These are phyloP conservation scores for Drosophila littoralis DNA, from an alignment of 1,140 invertebrate genomes.

Conservation along the genomic window DNA sequence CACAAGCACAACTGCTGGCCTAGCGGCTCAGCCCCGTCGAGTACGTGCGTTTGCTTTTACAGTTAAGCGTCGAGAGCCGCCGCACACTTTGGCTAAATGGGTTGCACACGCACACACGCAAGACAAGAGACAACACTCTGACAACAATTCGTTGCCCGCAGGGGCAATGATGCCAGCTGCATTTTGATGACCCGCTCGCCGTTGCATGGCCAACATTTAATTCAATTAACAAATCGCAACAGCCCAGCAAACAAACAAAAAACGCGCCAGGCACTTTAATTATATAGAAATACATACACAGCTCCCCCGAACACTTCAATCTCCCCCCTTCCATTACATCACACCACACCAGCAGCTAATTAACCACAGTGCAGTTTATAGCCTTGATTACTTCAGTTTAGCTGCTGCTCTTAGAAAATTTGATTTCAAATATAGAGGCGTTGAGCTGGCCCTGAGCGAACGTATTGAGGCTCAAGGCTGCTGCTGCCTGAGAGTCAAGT, in stretches of 20 bases:
- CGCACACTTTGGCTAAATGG: constrained; percentile 64
- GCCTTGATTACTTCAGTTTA: constrained; percentile 34
- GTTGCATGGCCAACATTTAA: constrained; percentile 66
- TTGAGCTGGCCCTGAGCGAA: constrained; percentile 9
- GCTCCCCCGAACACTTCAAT: not conserved
- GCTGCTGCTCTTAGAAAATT: constrained; percentile 39
- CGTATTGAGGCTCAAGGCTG: constrained; percentile 26
- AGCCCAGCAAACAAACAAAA: constrained; percentile 39
- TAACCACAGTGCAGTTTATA: constrained; percentile 55
- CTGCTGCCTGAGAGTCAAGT: constrained; percentile 52
- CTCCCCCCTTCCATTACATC: not conserved
- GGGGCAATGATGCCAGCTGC: constrained; percentile 51
- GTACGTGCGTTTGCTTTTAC: constrained; percentile 78
- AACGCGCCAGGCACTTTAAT: constrained; percentile 62
- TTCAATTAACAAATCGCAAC: constrained; percentile 81
- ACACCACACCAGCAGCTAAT: constrained; percentile 2
- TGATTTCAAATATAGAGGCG: constrained; percentile 46
- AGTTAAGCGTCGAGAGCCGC: constrained; percentile 58
- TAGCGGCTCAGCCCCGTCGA: constrained; percentile 22
- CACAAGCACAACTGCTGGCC: constrained; percentile 4
- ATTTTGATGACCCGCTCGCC: constrained; percentile 73
- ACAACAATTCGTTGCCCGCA: constrained; percentile 25
- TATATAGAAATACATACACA: constrained; percentile 32
- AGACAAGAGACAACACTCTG: constrained; percentile 1
- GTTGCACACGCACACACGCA: constrained; percentile 48